phyloP scores from a whole-genome alignment of 2,797 vertebrate genomes.

The Neoniphon sammara region DNA sequence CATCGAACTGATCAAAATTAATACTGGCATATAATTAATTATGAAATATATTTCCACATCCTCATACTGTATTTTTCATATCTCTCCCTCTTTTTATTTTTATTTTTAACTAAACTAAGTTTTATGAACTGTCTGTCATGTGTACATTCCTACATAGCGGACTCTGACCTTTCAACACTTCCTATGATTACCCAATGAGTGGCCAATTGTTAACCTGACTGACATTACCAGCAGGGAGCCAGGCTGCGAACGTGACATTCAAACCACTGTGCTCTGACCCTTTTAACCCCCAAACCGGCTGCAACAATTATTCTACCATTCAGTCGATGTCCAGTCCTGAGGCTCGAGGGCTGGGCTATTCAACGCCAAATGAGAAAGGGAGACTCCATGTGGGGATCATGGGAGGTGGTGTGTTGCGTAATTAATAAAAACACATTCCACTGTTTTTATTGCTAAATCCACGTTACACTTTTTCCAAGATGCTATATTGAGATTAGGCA shows the following conservation, averaged over 20 bases:
- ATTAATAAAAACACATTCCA: constrained; percentile 1
- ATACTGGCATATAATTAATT: no score
- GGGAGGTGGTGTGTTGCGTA: background rate
- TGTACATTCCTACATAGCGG: constrained; percentile 54
- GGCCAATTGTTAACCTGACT: constrained; percentile 80
- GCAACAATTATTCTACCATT: constrained; percentile 72
- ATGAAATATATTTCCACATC: no score
- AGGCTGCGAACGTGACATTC: constrained; percentile 72
- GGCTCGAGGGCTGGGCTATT: constrained; percentile 1
- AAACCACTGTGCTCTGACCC: constrained; percentile 70
- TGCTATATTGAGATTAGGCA: background rate
- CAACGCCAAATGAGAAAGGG: background rate
- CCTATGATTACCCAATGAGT: constrained; percentile 78
- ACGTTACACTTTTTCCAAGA: background rate
- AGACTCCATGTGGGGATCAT: background rate
- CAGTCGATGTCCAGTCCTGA: constrained; percentile 51
- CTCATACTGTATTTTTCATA: no score
- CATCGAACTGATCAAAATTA: no score
- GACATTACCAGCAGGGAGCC: constrained; percentile 75
- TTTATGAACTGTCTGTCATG: no score
- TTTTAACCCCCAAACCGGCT: constrained; percentile 69
- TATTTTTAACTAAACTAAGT: no score
- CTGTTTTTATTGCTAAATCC: background rate
- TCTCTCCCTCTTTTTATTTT: no score
- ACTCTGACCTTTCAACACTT: constrained; percentile 68